Base-by-base conservation (phyloP, 1,140 invertebrate species). In the Notospermus geniculatus region DNA sequence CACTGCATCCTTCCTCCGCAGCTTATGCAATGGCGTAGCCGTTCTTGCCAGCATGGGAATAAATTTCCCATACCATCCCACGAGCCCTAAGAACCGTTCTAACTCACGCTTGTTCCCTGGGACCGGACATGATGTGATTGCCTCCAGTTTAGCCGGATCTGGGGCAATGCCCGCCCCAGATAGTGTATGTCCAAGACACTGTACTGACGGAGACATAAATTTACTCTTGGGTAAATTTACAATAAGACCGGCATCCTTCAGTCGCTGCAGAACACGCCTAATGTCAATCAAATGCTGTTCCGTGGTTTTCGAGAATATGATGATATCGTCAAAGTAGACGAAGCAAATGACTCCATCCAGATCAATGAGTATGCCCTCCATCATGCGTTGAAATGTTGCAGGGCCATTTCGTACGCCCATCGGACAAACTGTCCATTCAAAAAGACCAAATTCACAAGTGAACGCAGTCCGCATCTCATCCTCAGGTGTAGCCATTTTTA, bases 251-350 rank as follows among this genome's bases (percentile, higher is more conserved):
- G 39, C 39, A 13, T 43, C 39, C 11, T 19, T 13, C n/a, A n/a
- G n/a, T n/a, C n/a, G n/a, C n/a, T n/a, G n/a, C n/a, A n/a, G n/a
- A n/a, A n/a, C n/a, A n/a, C n/a, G n/a, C n/a, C n/a, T n/a, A n/a
- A n/a, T n/a, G n/a, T n/a, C n/a, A n/a, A n/a, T n/a, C n/a, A 43
- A 43, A 43, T 43, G 39, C 19, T 43, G 11, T 43, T 43, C 39
- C 19, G 19, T 19, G 11, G 39, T 43, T 43, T 13, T 19, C 11
- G 39, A 43, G 39, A 13, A 43, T 43, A 43, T 19, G 19, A 43
- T 43, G 19, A 43, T 43, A 43, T 43, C 39, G 19, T 43, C 39
- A 43, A 43, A 43, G 11, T 43, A 19, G 19, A 43, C 39, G 11
- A 13, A 19, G 19, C 39, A 43, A 43, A 43, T 13, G 11, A 13